Evolutionary conservation across 2,113 vertebrate genomes (phyloP), one percentile per base, ranked within the genome.

Genomic region (Apteryx owenii): DNA sequence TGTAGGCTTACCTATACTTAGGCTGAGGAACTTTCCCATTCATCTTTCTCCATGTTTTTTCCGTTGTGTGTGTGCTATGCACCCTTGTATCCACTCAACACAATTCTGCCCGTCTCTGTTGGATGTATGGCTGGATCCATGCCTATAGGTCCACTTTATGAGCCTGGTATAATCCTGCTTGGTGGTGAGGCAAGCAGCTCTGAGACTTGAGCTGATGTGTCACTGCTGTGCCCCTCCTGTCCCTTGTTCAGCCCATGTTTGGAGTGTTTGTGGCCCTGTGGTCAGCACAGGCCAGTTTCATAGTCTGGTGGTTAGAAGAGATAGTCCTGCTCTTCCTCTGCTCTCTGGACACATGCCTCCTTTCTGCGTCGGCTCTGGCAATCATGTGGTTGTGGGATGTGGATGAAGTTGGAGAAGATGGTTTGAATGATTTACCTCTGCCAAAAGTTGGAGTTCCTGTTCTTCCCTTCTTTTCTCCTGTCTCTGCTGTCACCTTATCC

Each of bases 391-490:
- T 82, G 38, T 80, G 85, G 85, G 79, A 91, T 69, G 82, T 72
- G 70, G 79, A 90, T 92, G 94, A 96, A 94, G 85, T 80, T 89
- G 73, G 84, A 91, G 77, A 71, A 89, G 75, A 79, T 76, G 56
- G 64, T 48, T 73, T 92, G 82, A 88, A 66, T 93, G 68, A 28
- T 80, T 91, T 77, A 85, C 8, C 53, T 33, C 54, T 92, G 79
- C 68, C 93, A 96, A 72, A 93, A 95, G 71, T 13, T 94, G 82
- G 90, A 83, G 80, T 96, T 95, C 85, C 82, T 93, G 64, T 90
- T 92, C 62, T 94, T 70, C 42, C 25, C 58, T 90, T 33, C 22
- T 80, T 71, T 89, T 33, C 71, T 85, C 0, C 75, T 60, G 50
- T 38, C 16, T 80, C 53, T 92, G 68, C 80, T 88, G 80, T 80